These are phyloP conservation scores for Nymphalis urticae DNA, from an alignment of 2,888 invertebrate genomes.

Conservation along the genomic window DNA sequence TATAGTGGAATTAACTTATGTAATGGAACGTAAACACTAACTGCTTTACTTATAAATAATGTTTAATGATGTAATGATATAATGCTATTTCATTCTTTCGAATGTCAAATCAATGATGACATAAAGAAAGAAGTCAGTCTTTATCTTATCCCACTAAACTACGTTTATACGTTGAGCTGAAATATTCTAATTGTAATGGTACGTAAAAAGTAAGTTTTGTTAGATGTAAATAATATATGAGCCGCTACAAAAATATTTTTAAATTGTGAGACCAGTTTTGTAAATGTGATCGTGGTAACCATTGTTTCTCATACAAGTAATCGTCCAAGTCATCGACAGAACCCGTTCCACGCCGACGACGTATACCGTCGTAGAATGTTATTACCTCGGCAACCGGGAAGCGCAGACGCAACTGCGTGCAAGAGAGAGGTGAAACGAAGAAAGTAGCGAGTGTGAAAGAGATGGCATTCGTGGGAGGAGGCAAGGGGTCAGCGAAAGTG, in stretches of 20 bases:
- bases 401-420: slow-evolving; percentile 71
- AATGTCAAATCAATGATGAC: too few relatives aligned
- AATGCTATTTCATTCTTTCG: too few relatives aligned
- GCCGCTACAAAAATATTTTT: slow-evolving; percentile 14
- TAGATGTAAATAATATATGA: neutral
- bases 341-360: slow-evolving; percentile 79
- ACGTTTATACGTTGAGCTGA: too few relatives aligned
- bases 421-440: slow-evolving; percentile 60
- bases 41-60: too few relatives aligned
- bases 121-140: too few relatives aligned
- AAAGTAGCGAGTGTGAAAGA: slow-evolving; percentile 65
- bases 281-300: slow-evolving; percentile 60
- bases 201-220: neutral
- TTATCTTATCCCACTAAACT: too few relatives aligned
- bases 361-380: slow-evolving; percentile 80
- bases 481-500: slow-evolving; percentile 81
- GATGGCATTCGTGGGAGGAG: slow-evolving; percentile 71
- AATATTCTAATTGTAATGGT: neutral
- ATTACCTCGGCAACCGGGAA: slow-evolving; percentile 67
- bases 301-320: slow-evolving; percentile 77
- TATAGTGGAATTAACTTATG: too few relatives aligned
- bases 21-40: too few relatives aligned
- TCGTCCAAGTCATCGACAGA: slow-evolving; percentile 77
- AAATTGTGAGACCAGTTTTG: slow-evolving; percentile 48
- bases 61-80: too few relatives aligned